Percentiles rank a stretch among this genome's conserved stretches.
These are phyloP conservation scores for Meiosimyza decipiens DNA, from an alignment of 2,888 invertebrate genomes.

Conservation along the genomic window DNA sequence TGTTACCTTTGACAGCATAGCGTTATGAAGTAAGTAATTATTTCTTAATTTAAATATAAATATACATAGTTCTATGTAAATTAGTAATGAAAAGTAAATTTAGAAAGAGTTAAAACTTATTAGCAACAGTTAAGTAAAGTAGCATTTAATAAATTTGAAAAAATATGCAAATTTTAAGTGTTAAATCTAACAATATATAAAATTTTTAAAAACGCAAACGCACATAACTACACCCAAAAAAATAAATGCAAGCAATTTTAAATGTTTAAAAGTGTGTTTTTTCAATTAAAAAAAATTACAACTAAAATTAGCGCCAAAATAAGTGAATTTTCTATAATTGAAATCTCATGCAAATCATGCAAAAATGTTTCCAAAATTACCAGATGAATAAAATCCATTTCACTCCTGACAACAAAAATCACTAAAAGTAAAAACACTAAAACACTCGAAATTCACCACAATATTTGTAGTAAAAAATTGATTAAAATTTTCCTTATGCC, in stretches of 20 bases:
- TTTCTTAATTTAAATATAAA: constrained; percentile 3
- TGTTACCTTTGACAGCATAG: too few relatives aligned
- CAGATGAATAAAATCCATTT: not conserved
- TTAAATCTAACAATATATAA: constrained; percentile 6
- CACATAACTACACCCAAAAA: constrained; percentile 6
- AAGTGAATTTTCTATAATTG: not conserved
- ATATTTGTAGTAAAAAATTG: not conserved
- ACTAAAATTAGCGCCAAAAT: constrained; percentile 9
- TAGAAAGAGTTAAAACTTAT: not conserved
- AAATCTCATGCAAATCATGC: not conserved
- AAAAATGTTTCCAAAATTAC: not conserved
- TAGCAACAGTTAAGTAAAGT: not conserved
- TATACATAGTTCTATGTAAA: constrained; percentile 46
- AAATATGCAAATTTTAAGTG: constrained; percentile 27
- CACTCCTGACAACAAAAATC: not conserved
- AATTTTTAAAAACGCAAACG: constrained; percentile 6
- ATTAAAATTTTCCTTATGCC: too few relatives aligned
- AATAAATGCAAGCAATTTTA: constrained; percentile 16
- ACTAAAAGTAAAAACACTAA: not conserved
- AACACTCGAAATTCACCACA: not conserved
- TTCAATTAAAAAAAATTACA: not conserved
- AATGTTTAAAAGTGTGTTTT: constrained; percentile 11
- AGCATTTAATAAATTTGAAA: not conserved
- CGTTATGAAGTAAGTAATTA: not conserved
- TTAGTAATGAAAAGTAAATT: constrained; percentile 46